These are phyloP conservation scores for Ceratothoa steindachneri DNA, from an alignment of 2,888 invertebrate species.

Conservation along the genomic window DNA sequence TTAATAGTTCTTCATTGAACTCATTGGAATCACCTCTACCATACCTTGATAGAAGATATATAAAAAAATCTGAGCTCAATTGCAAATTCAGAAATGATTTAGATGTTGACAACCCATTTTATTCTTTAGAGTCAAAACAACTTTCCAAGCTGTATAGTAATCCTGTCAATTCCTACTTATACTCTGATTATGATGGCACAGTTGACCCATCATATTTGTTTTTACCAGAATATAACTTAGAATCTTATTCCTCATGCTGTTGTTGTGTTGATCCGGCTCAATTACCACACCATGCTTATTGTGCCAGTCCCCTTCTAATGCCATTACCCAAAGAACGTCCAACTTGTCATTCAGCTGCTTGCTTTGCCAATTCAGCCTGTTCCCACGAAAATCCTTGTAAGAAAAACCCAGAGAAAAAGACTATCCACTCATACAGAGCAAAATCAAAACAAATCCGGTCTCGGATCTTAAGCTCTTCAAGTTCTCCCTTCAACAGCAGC, in stretches of 20 bases:
- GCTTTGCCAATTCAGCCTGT: background rate
- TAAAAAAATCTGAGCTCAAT: no score
- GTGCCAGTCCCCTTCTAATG: background rate
- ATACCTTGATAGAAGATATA: no score
- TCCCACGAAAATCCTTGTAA: background rate
- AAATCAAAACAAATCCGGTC: background rate
- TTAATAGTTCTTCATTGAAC: no score
- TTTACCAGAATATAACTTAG: background rate
- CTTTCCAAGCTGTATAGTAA: no score
- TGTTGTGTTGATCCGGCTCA: background rate
- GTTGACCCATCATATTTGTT: background rate
- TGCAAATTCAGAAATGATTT: no score
- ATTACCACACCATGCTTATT: background rate
- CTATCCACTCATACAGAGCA: background rate
- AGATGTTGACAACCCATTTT: no score
- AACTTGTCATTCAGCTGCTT: background rate
- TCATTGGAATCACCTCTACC: no score
- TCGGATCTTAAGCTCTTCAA: background rate
- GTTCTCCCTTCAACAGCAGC: background rate
- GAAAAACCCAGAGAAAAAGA: background rate
- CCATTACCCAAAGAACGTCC: slow-evolving; percentile 1
- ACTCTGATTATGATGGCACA: no score
- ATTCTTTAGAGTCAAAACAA: no score
- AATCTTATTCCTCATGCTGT: background rate
- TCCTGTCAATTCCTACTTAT: no score